Evolutionary conservation across 2,797 vertebrate genomes (phyloP).

Genomic region (Peromyscus nudipes): DNA sequence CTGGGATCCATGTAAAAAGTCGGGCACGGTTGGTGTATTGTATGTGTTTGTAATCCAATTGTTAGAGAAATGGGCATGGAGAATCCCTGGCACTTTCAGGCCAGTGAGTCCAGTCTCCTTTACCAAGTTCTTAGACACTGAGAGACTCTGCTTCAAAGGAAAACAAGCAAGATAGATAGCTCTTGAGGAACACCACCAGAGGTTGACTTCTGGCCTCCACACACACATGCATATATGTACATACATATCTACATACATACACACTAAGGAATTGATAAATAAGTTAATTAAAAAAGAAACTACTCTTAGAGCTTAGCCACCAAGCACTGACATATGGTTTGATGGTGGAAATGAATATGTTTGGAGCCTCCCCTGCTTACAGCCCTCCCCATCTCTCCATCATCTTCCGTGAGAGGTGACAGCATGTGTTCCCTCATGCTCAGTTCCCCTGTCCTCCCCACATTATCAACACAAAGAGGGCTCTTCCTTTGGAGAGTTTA

Average conservation of each 20-base stretch:
- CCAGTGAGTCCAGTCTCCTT: neutral
- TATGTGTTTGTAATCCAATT: neutral
- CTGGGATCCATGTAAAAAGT: neutral
- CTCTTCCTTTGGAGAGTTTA: neutral
- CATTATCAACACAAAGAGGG: neutral
- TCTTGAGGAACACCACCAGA: neutral
- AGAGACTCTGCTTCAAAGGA: neutral
- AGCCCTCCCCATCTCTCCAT: neutral
- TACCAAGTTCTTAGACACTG: neutral
- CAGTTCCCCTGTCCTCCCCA: neutral
- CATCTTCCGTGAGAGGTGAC: neutral
- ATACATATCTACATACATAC: neutral
- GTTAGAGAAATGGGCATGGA: neutral
- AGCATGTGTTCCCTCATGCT: neutral
- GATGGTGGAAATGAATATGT: neutral
- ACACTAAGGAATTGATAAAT: neutral
- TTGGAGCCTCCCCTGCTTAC: neutral
- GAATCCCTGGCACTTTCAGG: neutral
- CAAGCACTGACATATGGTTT: neutral
- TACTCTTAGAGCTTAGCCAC: neutral
- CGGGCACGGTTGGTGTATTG: neutral
- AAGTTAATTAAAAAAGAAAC: neutral
- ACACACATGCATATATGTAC: fast-evolving
- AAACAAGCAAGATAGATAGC: neutral
- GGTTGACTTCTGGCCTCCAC: neutral